Percentiles rank a stretch among this genome's conserved stretches.
phyloP scores from a whole-genome alignment of 2,113 vertebrate genomes.

The Nannospalax galili region DNA sequence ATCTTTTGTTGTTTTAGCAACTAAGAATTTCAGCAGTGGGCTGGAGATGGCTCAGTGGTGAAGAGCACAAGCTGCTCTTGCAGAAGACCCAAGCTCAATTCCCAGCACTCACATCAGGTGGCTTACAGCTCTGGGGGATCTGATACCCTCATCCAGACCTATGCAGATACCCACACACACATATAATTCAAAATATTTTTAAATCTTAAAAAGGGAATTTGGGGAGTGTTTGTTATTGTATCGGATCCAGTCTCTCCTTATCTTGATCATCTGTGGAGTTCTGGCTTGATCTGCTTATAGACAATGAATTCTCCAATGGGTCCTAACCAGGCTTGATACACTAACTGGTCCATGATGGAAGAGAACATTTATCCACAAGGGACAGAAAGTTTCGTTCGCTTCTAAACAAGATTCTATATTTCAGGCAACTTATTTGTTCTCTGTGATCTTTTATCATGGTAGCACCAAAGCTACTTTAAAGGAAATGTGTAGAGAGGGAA shows the following conservation, averaged over 20 bases:
- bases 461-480: slow-evolving; percentile 8
- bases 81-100: too few relatives aligned
- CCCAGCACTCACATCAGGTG: too few relatives aligned
- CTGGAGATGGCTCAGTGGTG: too few relatives aligned
- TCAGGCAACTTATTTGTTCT: not conserved
- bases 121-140: too few relatives aligned
- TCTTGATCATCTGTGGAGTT: not conserved
- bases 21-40: not conserved
- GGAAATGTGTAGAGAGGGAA: not conserved
- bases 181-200: too few relatives aligned
- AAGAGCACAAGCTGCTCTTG: too few relatives aligned
- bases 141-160: too few relatives aligned
- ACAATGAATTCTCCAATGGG: not conserved
- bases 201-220: too few relatives aligned
- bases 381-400: not conserved
- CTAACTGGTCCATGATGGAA: not conserved
- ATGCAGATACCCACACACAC: too few relatives aligned
- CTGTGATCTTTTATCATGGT: not conserved
- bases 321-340: not conserved
- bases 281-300: not conserved
- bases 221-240: not conserved
- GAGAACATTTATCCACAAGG: not conserved
- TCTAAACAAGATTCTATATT: slow-evolving; percentile 20
- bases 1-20: not conserved
- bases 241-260: not conserved